Conservation (phyloP, 2,113 vertebrate genomes). For the Cepphus grylle region DNA sequence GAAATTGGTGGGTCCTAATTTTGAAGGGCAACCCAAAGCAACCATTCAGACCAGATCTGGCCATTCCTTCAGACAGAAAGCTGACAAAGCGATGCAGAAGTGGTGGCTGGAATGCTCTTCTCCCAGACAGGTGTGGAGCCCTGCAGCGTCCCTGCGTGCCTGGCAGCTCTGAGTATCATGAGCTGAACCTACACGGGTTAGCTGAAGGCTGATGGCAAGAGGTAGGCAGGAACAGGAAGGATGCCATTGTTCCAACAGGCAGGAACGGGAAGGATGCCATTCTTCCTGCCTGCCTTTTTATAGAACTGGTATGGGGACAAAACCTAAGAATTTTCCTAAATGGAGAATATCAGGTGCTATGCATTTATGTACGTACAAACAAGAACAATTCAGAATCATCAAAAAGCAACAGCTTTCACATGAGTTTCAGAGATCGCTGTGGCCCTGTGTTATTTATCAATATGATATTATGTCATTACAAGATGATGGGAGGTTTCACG, state of each 20-base stretch:
- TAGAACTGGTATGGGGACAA: not conserved
- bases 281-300: not conserved
- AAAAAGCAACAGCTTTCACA: not conserved
- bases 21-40: not conserved
- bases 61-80: not conserved
- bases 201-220: not conserved
- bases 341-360: not conserved
- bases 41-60: not conserved
- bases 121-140: not conserved
- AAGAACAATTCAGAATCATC: not conserved
- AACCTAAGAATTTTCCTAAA: not conserved
- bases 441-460: not conserved
- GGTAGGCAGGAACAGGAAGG: not conserved
- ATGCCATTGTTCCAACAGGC: not conserved
- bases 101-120: not conserved
- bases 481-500: not conserved
- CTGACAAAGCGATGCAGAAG: not conserved
- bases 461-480: not conserved
- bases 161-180: not conserved
- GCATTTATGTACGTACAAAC: rapidly evolving
- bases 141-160: not conserved
- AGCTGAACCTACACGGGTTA: not conserved
- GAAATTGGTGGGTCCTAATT: not conserved
- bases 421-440: rapidly evolving
- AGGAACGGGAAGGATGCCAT: not conserved